Evolutionary conservation across 2,113 vertebrate genomes (phyloP), one percentile per base, ranked within the genome.

Genomic region (Crotalus tigris): DNA sequence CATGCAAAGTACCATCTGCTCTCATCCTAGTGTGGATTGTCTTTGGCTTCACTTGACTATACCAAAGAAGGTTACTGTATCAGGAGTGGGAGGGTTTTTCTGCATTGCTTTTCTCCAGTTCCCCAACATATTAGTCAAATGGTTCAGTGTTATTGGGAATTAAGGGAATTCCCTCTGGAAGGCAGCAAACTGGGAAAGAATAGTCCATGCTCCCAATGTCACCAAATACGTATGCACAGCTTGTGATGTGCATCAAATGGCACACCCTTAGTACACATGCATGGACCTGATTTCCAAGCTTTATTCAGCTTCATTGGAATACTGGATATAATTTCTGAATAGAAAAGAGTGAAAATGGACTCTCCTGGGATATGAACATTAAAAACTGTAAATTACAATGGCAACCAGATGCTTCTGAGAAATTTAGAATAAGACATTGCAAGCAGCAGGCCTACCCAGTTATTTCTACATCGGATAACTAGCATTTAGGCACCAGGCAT

Each of bases 221-320:
- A 19, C 51, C 5, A 61, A 55, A 29, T 8, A 88, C 44, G 91
- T 19, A 8, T 29, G 1, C 1, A 44, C n/a, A 64, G 0, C 0
- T 0, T 0, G 21, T 17, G 26, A 0, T 0, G 6, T 8, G 75
- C 89, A 54, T 87, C 93, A 5, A 46, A 58, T 29, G n/a, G 3
- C 15, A 58, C 17, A 51, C 5, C 24, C 6, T 5, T 7, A 51
- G 12, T 0, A 57, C 23, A 3, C 44, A 91, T 24, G 53, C 93
- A 26, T 8, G 85, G 17, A 51, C 13, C 24, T 93, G n/a, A 23
- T 1, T 39, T 91, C 49, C 24, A 17, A 24, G 19, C 46, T 85
- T n/a, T 64, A 88, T 59, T 93, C 89, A 85, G 88, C 61, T 17
- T 4, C 13, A 1, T 0, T 23, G 59, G 39, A 87, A 46, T 44